phyloP scores from a whole-genome alignment of 35 echinoderm and acorn worm species.

The Lytechinus pictus region DNA sequence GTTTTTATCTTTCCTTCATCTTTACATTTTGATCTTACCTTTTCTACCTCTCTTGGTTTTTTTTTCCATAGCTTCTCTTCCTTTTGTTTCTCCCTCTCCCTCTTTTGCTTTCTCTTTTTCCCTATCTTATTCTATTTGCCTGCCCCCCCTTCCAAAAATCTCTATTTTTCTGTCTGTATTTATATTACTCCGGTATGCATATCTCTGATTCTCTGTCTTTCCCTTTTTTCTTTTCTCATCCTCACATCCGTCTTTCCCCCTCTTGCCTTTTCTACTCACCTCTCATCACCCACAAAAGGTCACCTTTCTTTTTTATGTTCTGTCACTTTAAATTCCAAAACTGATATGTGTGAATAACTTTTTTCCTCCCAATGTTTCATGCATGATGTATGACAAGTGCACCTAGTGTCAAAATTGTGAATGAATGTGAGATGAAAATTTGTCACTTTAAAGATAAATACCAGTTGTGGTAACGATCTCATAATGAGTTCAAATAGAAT shows the following conservation, averaged over 20 bases:
- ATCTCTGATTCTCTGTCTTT: not conserved
- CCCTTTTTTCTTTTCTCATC: too few species aligned
- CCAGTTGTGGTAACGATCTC: too few species aligned
- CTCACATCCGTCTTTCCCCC: not conserved
- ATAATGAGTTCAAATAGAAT: too few species aligned
- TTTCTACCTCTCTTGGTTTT: not conserved
- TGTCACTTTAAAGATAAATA: too few species aligned
- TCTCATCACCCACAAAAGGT: not conserved
- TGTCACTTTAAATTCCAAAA: not conserved
- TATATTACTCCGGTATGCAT: not conserved
- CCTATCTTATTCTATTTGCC: not conserved
- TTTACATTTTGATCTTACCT: not conserved
- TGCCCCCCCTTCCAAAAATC: not conserved
- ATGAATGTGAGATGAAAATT: too few species aligned
- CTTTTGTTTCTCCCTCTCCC: not conserved
- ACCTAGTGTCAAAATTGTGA: too few species aligned
- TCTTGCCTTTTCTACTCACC: not conserved
- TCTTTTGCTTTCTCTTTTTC: not conserved
- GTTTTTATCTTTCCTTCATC: too few species aligned
- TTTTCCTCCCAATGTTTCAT: not conserved
- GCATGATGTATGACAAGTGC: too few species aligned
- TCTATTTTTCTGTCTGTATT: not conserved
- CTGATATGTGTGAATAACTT: not conserved
- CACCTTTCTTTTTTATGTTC: not conserved
- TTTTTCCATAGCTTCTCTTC: not conserved